Evolutionary conservation across 92 coral and sea anemone genomes (phyloP), one percentile per base, ranked within the genome.

Genomic region (Porites rus): DNA sequence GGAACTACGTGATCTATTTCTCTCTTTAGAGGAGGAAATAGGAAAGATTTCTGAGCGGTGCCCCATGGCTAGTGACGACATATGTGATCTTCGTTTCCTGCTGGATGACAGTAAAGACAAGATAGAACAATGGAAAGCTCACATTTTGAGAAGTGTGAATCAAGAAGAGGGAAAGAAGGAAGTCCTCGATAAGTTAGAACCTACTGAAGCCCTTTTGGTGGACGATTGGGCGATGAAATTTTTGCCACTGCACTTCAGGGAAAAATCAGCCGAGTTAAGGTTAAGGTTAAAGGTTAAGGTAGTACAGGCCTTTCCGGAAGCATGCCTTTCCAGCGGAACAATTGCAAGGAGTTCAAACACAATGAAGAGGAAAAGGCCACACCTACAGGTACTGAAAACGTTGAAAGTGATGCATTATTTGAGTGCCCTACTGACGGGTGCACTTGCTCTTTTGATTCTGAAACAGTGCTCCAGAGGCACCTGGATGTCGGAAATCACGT

Each of bases 141-240:
- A 65, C 84, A 65, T 79, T 64, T 79, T 79, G 21, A 64, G 75
- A 79, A 43, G 74, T 13, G 75, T 80, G 19, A 79, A 64, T 25
- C 74, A 79, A 68, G 74, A 65, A 5, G 46, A 79, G 61, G 73
- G 75, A 80, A 80, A 80, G 85, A 80, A 56, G 75, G 76, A 67
- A 19, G 85, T 80, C 65, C 76, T 80, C 20, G 76, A 67, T 51
- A 46, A 24, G 64, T 51, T 80, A 68, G 54, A 10, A 67, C 65
- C 76, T 19, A 67, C 65, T 68, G 85, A 80, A 67, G 76, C 52
- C 67, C 67, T 80, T 51, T 58, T 80, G 51, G 67, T 80, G 52
- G 76, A 80, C 7, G 85, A 80, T 46, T 80, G 76, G 85, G 76
- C 76, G 51, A 80, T 80, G 85, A 80, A 80, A 69, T 80, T n/a